Evolutionary conservation across 2,888 invertebrate genomes (phyloP).

Genomic region (Caenorhabditis sp.): DNA sequence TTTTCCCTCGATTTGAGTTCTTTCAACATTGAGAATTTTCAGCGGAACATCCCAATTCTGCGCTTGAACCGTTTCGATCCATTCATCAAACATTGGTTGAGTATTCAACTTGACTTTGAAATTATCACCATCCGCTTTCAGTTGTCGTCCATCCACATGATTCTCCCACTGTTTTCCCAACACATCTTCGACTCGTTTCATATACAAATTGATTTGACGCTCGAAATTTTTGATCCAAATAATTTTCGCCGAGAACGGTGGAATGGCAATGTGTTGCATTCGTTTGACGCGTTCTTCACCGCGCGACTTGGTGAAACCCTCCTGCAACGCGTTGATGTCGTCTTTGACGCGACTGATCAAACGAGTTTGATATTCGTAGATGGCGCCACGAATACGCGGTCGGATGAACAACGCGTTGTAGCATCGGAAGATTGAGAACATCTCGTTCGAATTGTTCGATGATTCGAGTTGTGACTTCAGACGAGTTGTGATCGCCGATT

Average conservation of each 20-base stretch:
- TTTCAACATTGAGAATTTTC: constrained; percentile 38
- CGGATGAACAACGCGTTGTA: constrained; percentile 98
- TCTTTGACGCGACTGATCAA: constrained; percentile 98
- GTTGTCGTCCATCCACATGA: constrained; percentile 84
- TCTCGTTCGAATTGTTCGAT: constrained; percentile 98
- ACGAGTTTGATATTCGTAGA: constrained; percentile 98
- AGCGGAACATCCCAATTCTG: constrained; percentile 30
- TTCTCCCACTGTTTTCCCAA: constrained; percentile 95
- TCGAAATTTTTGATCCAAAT: constrained; percentile 95
- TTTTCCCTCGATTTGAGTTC: constrained; percentile 61
- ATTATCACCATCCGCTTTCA: constrained; percentile 96
- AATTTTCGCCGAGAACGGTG: constrained; percentile 95
- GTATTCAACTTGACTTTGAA: constrained; percentile 95
- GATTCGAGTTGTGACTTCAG: constrained; percentile 96
- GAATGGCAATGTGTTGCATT: constrained; percentile 89
- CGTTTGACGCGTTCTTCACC: constrained; percentile 83
- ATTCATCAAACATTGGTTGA: constrained; percentile 96
- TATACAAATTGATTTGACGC: constrained; percentile 91
- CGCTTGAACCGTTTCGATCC: constrained; percentile 75
- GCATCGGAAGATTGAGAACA: constrained; percentile 95
- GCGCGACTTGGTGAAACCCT: constrained; percentile 71
- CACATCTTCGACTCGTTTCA: constrained; percentile 96
- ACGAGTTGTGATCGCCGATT: constrained; percentile 95
- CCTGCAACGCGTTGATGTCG: constrained; percentile 84
- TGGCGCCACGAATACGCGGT: constrained; percentile 95